Conservation (phyloP, 2,113 vertebrate genomes). For the Gnathonemus longibarbis region DNA sequence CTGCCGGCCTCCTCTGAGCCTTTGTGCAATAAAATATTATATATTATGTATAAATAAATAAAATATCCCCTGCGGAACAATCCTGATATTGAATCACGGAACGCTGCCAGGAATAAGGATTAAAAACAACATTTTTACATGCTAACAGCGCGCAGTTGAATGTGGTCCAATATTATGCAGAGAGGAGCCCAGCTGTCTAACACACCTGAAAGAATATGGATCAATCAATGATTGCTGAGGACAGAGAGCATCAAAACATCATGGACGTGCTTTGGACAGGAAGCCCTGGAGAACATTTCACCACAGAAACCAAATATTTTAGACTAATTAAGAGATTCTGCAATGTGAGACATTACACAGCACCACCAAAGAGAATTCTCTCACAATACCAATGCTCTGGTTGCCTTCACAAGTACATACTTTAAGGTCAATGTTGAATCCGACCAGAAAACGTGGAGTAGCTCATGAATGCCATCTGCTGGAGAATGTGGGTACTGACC, state of each 20-base stretch:
- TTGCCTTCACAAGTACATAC: not conserved
- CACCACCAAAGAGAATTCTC: not conserved
- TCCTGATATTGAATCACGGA: not conserved
- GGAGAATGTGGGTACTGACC: not conserved
- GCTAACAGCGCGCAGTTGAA: not conserved
- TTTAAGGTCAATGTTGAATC: not conserved
- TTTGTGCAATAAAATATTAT: not conserved
- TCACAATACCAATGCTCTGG: not conserved
- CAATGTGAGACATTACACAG: not conserved
- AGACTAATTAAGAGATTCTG: not conserved
- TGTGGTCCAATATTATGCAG: not conserved
- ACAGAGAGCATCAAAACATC: not conserved
- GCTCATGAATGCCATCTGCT: not conserved
- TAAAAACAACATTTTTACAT: not conserved
- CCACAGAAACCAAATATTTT: not conserved
- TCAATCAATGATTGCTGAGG: not conserved
- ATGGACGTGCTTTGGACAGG: not conserved
- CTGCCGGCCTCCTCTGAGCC: not conserved
- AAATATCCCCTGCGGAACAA: not conserved
- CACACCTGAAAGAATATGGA: not conserved
- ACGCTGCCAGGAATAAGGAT: not conserved
- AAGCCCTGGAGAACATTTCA: not conserved
- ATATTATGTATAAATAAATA: not conserved
- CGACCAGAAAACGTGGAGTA: not conserved
- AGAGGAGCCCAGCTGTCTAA: not conserved